Base-by-base conservation (phyloP, 1,140 invertebrate genomes). In the Neodiprion virginianus region DNA sequence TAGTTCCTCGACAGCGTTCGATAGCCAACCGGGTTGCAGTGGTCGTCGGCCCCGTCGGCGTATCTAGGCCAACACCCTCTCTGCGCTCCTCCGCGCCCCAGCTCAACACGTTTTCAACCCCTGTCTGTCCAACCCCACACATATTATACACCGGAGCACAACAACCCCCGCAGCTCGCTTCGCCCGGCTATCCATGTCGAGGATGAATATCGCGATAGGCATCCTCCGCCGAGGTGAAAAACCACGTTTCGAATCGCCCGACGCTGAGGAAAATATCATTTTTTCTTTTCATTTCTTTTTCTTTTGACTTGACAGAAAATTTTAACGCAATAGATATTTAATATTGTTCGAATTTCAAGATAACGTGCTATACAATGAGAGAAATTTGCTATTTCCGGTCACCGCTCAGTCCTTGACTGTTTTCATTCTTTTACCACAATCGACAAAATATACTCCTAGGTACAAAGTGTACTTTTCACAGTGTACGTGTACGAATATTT, bases 21-120 rank as follows among this genome's bases (percentile, higher is more conserved):
- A 86, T 86, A 86, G 53, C 53, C 53, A 61, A 83, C 78, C 79
- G 77, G 80, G 82, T 80, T 81, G 79, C 78, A 86, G 85, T 82
- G 83, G 82, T 81, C 83, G 80, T 80, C 81, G 81, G 84, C 84
- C 84, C 82, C 83, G 80, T 78, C 71, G 80, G 67, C 76, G 69
- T 82, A 87, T 86, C 81, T 87, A 86, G 85, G 84, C 77, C 84
- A 86, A 77, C 81, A 76, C 74, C 79, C 79, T 77, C 74, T 75
- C 28, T 40, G 28, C 2, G 74, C 72, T 78, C 79, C 75, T 67
- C 73, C 67, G 70, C 40, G 28, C 67, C 77, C 49, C 21, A 17
- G 53, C n/a, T 17, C 53, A 40, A 40, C n/a, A 14, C 11, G 53
- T 61, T 61, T 61, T 61, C 11, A 48, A 72, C 47, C 72, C 69